Evolutionary conservation across 2,888 invertebrate genomes (phyloP), one percentile per base, ranked within the genome.

Genomic region (Strigamia transsilvanica): DNA sequence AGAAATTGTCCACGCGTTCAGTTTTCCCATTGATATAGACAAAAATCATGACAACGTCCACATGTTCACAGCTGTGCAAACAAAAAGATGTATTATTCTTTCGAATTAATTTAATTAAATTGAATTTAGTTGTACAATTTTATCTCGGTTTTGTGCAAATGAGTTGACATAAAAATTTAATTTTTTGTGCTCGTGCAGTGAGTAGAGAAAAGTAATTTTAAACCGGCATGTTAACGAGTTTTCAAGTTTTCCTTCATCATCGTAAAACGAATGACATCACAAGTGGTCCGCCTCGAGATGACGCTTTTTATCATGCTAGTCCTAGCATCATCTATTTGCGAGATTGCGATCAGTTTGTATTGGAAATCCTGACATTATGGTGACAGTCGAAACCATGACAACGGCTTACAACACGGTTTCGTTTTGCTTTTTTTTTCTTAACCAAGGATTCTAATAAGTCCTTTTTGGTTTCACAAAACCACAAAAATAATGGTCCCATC

Each of bases 1-100:
- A 98, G 87, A 94, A 94, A 34, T 93, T 93, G 86, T 95, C 95
- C 82, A 96, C 93, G 87, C 94, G 93, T 87, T 96, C 95, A 90
- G 94, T 92, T 85, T 94, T 91, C 0, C 94, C 94, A 12, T 94
- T 93, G 82, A 94, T 93, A 86, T 93, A 92, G 80, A 96, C 93
- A 88, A 93, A 93, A 15, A 94, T 94, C 87, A 93, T 91, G 83
- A 95, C 89, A n/a, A 93, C 91, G 88, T 95, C 95, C 85, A 93
- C 91, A 85, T 91, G 92, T 80, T 93, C 91, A 87, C 95, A 95
- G 85, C 94, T 95, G 90, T 23, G 85, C 84, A 41, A 77, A 79
- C 21, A 77, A 77, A 81, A 21, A 56, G n/a, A 56, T 18, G 18
- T 5, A n/a, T 56, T 56, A n/a, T 56, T 56, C n/a, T 9, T 46